These are phyloP conservation scores for Pelodytes ibericus DNA, from an alignment of 2,797 vertebrate species.

Conservation along the genomic window DNA sequence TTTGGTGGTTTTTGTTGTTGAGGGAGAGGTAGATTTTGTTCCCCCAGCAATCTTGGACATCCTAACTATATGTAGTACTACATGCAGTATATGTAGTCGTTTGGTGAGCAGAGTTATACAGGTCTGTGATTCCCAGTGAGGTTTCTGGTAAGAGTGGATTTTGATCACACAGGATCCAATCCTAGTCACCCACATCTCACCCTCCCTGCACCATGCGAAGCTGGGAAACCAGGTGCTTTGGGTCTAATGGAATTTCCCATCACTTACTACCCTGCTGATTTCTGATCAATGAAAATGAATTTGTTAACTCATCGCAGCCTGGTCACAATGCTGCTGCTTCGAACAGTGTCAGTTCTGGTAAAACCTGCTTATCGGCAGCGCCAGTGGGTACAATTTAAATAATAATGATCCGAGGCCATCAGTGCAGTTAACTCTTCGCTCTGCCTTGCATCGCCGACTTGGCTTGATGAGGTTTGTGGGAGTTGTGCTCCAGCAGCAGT, in stretches of 20 bases:
- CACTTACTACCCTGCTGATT: conserved; percentile 83
- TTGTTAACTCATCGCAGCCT: conserved; percentile 82
- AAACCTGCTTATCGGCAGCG: conserved; percentile 81
- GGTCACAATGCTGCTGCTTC: conserved; percentile 74
- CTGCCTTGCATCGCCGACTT: too few relatives aligned
- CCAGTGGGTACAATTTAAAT: conserved; percentile 80
- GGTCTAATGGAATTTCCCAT: conserved; percentile 83
- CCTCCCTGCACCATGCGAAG: conserved; percentile 33
- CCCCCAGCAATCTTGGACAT: too few relatives aligned
- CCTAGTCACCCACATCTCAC: conserved; percentile 36
- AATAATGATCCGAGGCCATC: conserved; percentile 74
- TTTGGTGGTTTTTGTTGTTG: too few relatives aligned
- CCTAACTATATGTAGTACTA: too few relatives aligned
- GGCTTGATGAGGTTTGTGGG: too few relatives aligned
- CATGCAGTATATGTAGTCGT: too few relatives aligned
- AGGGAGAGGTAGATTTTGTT: too few relatives aligned
- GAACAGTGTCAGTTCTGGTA: conserved; percentile 83
- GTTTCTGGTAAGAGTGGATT: conserved; percentile 44
- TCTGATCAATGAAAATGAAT: conserved; percentile 87
- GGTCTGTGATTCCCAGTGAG: neutral
- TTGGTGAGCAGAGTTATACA: too few relatives aligned
- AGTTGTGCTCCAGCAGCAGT: too few relatives aligned
- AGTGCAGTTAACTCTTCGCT: conserved; percentile 64
- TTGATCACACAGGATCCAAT: conserved; percentile 36
- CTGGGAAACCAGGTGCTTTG: conserved; percentile 64